Evolutionary conservation across 2,113 vertebrate species (phyloP), one percentile per base, ranked within the genome.

Genomic region (Arvicanthis niloticus): DNA sequence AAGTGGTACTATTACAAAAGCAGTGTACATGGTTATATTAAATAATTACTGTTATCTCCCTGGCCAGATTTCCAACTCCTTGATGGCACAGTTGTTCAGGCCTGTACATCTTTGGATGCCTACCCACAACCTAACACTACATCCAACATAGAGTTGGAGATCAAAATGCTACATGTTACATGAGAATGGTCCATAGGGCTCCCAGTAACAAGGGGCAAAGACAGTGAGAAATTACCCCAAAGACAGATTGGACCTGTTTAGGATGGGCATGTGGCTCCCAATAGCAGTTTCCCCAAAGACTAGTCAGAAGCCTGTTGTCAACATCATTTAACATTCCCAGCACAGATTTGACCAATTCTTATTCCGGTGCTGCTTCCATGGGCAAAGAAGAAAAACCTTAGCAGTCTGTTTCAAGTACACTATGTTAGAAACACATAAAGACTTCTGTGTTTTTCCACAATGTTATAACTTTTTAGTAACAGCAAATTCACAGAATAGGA

Each of bases 1-100:
- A 91, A 60, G 91, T 78, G 81, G 48, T 11, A 53, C 24, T 58
- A 58, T 93, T 89, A 86, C 45, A 92, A 31, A 96, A 95, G 76
- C n/a, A 88, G n/a, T 37, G n/a, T 76, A 17, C n/a, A 26, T 53
- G 85, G 86, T 86, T 96, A 88, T 73, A 68, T 89, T 96, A 65
- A 92, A 93, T n/a, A 93, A 96, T 84, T 65, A 65, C 72, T 48
- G 60, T 37, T 93, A 34, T 78, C 81, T 93, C n/a, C 34, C 31
- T 91, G 82, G 51, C 73, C 93, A 56, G 73, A 96, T 53, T 94
- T 75, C 89, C 95, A 96, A 67, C 62, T 84, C 42, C 80, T 96
- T 87, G n/a, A 96, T 70, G n/a, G 24, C 72, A 93, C 29, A 42
- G 65, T 31, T 89, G 7, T 90, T 62, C 53, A 12, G 40, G 15